Evolutionary conservation across 2,888 invertebrate genomes (phyloP).

Genomic region (Frankliniella fusca): DNA sequence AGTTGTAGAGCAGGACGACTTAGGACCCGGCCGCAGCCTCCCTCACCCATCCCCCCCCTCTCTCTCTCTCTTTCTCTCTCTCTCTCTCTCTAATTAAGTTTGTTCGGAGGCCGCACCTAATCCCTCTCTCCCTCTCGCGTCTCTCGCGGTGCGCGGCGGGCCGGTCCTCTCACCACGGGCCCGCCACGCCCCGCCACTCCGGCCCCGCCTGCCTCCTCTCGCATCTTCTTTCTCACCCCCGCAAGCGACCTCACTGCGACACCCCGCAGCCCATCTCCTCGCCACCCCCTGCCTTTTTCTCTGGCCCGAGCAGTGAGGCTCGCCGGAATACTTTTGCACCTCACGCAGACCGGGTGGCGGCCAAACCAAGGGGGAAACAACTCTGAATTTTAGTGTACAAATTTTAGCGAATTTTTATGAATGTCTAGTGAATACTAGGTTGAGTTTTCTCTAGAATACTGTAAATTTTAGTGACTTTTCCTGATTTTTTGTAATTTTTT

Average conservation of each 20-base stretch:
- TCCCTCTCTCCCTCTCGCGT: constrained; percentile 1
- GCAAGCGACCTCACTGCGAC: background rate
- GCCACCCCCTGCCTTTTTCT: too few relatives aligned
- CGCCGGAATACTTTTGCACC: too few relatives aligned
- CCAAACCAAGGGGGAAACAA: too few relatives aligned
- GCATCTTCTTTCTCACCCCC: background rate
- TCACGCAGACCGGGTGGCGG: too few relatives aligned
- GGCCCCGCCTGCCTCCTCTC: background rate
- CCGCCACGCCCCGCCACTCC: background rate
- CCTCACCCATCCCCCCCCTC: background rate
- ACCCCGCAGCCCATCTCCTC: background rate
- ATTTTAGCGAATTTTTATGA: too few relatives aligned
- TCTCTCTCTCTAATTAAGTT: constrained; percentile 2
- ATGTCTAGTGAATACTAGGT: too few relatives aligned
- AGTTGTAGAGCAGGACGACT: background rate
- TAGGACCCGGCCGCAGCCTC: background rate
- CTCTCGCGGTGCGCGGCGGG: background rate
- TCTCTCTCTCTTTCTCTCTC: background rate
- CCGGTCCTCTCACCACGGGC: background rate
- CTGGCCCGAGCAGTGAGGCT: too few relatives aligned
- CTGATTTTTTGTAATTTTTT: too few relatives aligned
- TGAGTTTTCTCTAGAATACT: too few relatives aligned
- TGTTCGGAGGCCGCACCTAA: background rate
- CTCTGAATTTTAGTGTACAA: too few relatives aligned
- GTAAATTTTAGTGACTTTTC: too few relatives aligned